Conservation (phyloP, 2,113 vertebrate genomes). For the Fulica atra region DNA sequence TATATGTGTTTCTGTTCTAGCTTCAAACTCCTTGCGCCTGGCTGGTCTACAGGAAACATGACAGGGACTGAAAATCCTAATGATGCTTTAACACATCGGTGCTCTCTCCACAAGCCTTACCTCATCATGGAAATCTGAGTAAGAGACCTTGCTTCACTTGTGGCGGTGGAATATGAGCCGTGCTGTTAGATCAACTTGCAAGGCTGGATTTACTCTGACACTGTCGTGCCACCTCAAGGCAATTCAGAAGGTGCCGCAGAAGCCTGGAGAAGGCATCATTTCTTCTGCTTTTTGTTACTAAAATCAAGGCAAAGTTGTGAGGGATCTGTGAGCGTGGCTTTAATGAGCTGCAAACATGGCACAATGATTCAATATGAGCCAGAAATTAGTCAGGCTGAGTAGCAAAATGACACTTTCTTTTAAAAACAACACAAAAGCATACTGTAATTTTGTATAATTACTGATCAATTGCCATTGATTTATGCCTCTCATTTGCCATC, state of each 20-base stretch:
- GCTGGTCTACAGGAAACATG: neutral
- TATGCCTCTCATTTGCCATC: neutral
- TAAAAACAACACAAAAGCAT: constrained; percentile 38
- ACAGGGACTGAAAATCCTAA: neutral
- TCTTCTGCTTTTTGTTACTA: neutral
- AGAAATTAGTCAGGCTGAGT: constrained; percentile 56
- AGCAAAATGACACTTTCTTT: constrained; percentile 53
- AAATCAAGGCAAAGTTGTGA: neutral
- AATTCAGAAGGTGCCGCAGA: neutral
- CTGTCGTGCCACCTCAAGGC: neutral
- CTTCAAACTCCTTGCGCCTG: neutral
- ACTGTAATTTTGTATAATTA: constrained; percentile 56
- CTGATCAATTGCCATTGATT: constrained; percentile 39
- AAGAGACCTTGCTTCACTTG: neutral
- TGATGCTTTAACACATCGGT: neutral
- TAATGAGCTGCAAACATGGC: constrained; percentile 22
- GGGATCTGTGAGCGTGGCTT: neutral
- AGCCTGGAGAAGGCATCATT: neutral
- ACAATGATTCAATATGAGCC: constrained; percentile 37
- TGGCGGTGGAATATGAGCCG: neutral
- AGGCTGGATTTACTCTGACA: neutral
- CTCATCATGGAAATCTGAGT: neutral
- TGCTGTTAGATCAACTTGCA: neutral
- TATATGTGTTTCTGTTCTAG: neutral
- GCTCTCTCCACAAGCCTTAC: neutral